Conservation (phyloP, 2,888 invertebrate species). For the Cephus sareptanus region DNA sequence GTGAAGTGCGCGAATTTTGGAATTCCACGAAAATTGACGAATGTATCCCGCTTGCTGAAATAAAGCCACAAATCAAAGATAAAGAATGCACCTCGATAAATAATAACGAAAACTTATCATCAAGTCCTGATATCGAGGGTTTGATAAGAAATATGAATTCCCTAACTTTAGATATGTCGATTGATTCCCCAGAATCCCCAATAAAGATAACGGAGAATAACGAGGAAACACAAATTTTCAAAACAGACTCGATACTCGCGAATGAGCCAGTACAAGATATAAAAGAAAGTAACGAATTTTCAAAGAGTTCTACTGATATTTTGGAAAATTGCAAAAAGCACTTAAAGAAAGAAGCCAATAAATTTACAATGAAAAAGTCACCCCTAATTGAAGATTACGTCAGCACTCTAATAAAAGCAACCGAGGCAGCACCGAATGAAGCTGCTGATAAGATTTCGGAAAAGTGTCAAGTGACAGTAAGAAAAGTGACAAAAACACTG, state of each 20-base stretch:
- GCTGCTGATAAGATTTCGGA: not conserved
- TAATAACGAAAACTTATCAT: not conserved
- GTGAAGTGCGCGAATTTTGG: constrained; percentile 16
- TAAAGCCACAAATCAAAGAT: not conserved
- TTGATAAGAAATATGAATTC: constrained; percentile 20
- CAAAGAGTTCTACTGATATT: constrained; percentile 6
- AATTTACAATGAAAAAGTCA: constrained; percentile 28
- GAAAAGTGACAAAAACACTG: constrained; percentile 33
- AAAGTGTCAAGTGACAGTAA: constrained; percentile 3
- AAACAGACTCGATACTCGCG: not conserved
- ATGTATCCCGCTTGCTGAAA: not conserved
- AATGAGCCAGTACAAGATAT: not conserved
- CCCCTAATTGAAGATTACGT: constrained; percentile 36
- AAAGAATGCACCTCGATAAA: not conserved
- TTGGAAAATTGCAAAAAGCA: constrained; percentile 30
- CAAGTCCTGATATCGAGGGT: not conserved
- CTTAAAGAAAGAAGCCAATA: constrained; percentile 25
- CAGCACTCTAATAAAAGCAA: constrained; percentile 21
- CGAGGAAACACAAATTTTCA: not conserved
- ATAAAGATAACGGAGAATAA: not conserved
- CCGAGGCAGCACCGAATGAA: not conserved
- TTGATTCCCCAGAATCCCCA: not conserved
- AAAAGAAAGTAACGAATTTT: not conserved
- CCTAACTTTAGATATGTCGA: constrained; percentile 14
- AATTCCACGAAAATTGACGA: not conserved